These are phyloP conservation scores for Encarsia formosa DNA, from an alignment of 2,888 invertebrate species.

Conservation along the genomic window DNA sequence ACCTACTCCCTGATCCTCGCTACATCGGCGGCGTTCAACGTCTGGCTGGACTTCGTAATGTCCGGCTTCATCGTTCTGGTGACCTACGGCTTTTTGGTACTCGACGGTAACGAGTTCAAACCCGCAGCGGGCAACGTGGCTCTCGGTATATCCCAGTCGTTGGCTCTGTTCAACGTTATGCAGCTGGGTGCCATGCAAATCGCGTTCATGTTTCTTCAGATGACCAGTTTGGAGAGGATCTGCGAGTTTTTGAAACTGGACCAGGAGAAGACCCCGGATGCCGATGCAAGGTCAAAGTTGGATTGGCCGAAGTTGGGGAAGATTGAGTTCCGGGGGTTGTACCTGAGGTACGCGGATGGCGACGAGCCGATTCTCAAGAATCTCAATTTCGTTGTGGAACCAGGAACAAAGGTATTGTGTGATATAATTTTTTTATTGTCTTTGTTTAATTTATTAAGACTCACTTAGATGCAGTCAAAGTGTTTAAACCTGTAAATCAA, in stretches of 20 bases:
- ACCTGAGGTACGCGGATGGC: constrained; percentile 61
- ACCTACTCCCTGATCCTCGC: constrained; percentile 61
- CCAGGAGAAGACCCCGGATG: constrained; percentile 64
- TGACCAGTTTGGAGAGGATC: constrained; percentile 79
- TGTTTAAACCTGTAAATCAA: no score
- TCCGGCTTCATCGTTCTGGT: constrained; percentile 57
- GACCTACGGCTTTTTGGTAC: constrained; percentile 17
- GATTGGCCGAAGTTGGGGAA: constrained; percentile 68
- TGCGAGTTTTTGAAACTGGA: constrained; percentile 73
- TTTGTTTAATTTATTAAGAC: neutral
- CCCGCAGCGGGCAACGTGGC: constrained; percentile 64
- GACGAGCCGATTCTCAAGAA: constrained; percentile 70
- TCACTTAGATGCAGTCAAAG: neutral
- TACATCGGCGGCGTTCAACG: constrained; percentile 61
- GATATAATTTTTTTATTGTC: neutral
- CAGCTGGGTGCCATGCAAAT: constrained; percentile 76
- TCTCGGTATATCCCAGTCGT: constrained; percentile 67
- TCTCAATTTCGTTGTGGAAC: constrained; percentile 65
- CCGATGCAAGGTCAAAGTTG: constrained; percentile 56
- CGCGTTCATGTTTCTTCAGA: constrained; percentile 71
- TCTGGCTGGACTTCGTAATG: constrained; percentile 64
- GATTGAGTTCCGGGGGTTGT: constrained; percentile 60
- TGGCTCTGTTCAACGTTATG: constrained; percentile 72
- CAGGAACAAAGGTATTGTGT: constrained; percentile 63
- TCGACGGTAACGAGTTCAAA: constrained; percentile 9